A percentile compares a stretch with the other conserved stretches of the same genome.
phyloP scores from a whole-genome alignment of 2,888 invertebrate genomes.

The Sthenelais limicola region DNA sequence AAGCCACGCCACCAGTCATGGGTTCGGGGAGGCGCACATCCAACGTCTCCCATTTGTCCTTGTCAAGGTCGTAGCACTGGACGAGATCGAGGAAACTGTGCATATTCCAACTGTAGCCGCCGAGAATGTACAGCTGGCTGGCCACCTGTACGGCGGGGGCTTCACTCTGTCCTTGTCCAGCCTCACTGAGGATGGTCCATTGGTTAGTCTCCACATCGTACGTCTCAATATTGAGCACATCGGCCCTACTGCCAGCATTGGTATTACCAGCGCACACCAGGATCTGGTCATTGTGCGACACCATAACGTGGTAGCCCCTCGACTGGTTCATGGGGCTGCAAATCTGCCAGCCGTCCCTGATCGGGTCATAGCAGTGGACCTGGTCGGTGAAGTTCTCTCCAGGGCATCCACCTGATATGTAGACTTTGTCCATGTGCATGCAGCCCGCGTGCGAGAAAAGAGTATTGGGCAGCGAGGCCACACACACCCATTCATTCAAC shows the following conservation, averaged over 20 bases:
- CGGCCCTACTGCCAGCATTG: slow-evolving; percentile 53
- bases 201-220: slow-evolving; percentile 53
- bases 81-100: slow-evolving; percentile 54
- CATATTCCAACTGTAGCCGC: slow-evolving; percentile 54
- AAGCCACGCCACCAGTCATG: slow-evolving; percentile 54
- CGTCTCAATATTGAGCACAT: slow-evolving; percentile 53
- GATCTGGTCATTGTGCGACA: slow-evolving; percentile 49
- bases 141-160: slow-evolving; percentile 50
- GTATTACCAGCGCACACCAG: slow-evolving; percentile 54
- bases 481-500: slow-evolving; percentile 52
- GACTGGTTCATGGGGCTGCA: slow-evolving; percentile 51
- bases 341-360: slow-evolving; percentile 50
- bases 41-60: slow-evolving; percentile 50
- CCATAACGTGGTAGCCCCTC: slow-evolving; percentile 56
- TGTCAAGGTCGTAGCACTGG: slow-evolving; percentile 52
- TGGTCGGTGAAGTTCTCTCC: slow-evolving; percentile 56
- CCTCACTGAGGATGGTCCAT: slow-evolving; percentile 52
- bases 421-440: slow-evolving; percentile 51
- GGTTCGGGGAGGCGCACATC: slow-evolving; percentile 51
- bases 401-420: slow-evolving; percentile 53
- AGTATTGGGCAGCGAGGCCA: slow-evolving; percentile 50
- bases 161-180: slow-evolving; percentile 52
- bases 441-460: slow-evolving; percentile 56
- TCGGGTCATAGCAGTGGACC: slow-evolving; percentile 52
- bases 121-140: slow-evolving; percentile 47